These are phyloP conservation scores for Pocillopora meandrina DNA, from an alignment of 92 coral and sea anemone species.

Conservation along the genomic window DNA sequence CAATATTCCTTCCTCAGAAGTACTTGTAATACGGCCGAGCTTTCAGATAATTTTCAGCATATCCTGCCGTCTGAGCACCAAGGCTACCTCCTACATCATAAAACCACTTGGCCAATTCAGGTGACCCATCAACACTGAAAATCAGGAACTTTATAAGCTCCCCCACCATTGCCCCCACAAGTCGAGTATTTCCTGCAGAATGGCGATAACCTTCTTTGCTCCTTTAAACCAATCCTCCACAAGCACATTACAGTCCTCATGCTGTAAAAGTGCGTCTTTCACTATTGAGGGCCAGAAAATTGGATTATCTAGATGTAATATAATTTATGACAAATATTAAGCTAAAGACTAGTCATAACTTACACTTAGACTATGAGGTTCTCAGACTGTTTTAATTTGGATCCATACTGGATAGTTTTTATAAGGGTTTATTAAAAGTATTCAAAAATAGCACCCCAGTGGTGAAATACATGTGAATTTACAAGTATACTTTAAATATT, in stretches of 20 bases:
- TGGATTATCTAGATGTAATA: neutral
- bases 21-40: constrained; percentile 75
- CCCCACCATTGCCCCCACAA: constrained; percentile 73
- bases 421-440: no score
- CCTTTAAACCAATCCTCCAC: constrained; percentile 79
- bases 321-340: neutral
- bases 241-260: constrained; percentile 59
- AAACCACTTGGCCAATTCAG: constrained; percentile 23
- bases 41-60: constrained; percentile 58
- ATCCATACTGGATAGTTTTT: no score
- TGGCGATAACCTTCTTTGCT: constrained; percentile 49
- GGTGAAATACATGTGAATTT: no score
- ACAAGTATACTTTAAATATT: no score
- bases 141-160: constrained; percentile 67
- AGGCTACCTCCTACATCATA: constrained; percentile 73
- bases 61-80: constrained; percentile 75
- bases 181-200: constrained; percentile 75
- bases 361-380: no score
- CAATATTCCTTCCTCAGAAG: neutral
- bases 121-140: constrained; percentile 30
- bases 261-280: constrained; percentile 57
- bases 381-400: no score
- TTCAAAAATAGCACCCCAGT: no score
- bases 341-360: no score
- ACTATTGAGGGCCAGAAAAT: constrained; percentile 45